Conservation (phyloP, 1,140 invertebrate species). For the Brachionus asplanchnoidis region DNA sequence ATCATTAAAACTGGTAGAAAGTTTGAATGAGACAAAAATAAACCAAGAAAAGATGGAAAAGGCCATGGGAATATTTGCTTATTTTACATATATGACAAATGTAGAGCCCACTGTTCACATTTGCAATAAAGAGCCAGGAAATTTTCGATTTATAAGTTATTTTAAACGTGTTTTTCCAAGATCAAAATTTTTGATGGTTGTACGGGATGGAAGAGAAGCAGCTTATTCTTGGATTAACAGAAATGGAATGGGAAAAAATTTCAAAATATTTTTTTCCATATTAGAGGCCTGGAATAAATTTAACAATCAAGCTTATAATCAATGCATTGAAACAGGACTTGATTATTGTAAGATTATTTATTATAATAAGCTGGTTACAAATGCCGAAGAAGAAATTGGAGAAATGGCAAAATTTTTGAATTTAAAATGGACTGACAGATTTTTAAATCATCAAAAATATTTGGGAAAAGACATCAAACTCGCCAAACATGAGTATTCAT, state of each 20-base stretch:
- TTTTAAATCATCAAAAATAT: slow-evolving; percentile 14
- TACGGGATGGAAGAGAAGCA: not conserved
- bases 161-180: not conserved
- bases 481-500: not conserved
- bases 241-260: not conserved
- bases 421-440: not conserved
- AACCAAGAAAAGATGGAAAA: not conserved
- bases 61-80: not conserved
- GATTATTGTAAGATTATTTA: not conserved
- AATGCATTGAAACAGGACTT: not conserved
- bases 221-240: not conserved
- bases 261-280: not conserved
- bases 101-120: not conserved
- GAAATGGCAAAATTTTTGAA: not conserved
- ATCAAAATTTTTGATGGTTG: not conserved
- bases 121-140: not conserved
- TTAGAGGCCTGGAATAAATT: not conserved
- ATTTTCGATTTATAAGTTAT: not conserved
- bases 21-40: not conserved
- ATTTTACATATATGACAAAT: not conserved
- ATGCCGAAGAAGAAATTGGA: not conserved
- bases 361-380: not conserved
- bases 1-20: not conserved
- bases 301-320: not conserved
- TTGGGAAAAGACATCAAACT: not conserved